Evolutionary conservation across 2,888 invertebrate species (phyloP), one percentile per base, ranked within the genome.

Genomic region (Caenorhabditis sp.): DNA sequence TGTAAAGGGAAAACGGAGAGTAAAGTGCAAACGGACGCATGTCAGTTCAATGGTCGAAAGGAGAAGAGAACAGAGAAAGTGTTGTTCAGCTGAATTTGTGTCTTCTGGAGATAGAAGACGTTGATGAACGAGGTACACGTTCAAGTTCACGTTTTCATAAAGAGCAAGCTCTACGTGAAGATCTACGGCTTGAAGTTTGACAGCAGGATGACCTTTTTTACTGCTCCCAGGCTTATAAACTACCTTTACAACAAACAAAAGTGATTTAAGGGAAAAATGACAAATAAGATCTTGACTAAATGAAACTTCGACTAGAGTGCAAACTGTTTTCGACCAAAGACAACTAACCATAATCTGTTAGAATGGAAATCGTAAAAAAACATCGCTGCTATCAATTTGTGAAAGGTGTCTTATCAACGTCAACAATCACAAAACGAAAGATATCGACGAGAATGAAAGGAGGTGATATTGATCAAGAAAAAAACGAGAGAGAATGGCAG

Each of bases 361-460:
- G 38, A 38, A 38, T 38, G 6, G 49, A 49, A 49, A 49, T 10
- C 12, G 26, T 54, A 54, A 54, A 26, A 24, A 19, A 19, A 24
- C 24, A 38, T 16, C 10, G 14, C 14, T n/a, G 24, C 24, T 22
- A 66, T 66, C 31, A 35, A 49, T 49, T 64, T 24, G 44, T 8
- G 22, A 51, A 47, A 49, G 64, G 35, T 51, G 31, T 49, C 51
- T 66, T 51, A 51, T 66, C 66, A 66, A 51, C 28, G 49, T 51
- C 51, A 66, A 51, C 49, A 66, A 63, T 63, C 63, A 63, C n/a
- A n/a, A n/a, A 41, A 28, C 44, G 24, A 64, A 64, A 41, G 41
- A 41, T 61, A 61, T 41, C 16, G 28, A 64, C 19, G 24, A 54
- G 14, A 28, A 64, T 16, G 28, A 44, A 26, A 26, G 22, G 35